Evolutionary conservation across 2,797 vertebrate species (phyloP), one percentile per base, ranked within the genome.

Genomic region (Danio jaintianensis): DNA sequence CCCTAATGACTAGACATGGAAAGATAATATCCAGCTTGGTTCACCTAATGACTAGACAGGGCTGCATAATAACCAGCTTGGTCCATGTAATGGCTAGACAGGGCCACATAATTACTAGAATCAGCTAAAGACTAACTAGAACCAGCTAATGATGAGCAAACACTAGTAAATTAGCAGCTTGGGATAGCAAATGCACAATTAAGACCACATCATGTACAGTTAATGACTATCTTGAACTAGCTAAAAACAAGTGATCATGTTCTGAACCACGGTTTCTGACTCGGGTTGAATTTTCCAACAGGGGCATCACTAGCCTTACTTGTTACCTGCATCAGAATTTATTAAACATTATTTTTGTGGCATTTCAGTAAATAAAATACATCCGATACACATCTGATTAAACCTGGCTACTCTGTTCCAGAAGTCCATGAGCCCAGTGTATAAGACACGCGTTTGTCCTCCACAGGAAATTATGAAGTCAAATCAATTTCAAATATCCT

Each of bases 381-480:
- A 16, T 48, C 13, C 0, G 0, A 48, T 74, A 59, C 29, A 47
- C 6, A 1, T 48, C 6, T 59, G 53, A 59, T 73, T 6, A 59
- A 59, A 73, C 58, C 42, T 18, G 6, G 20, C 9, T n/a, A 61
- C 9, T 48, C 43, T 5, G 15, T 73, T 61, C 9, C 13, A 42
- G n/a, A 55, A 38, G 11, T 55, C n/a, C 20, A 20, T 48, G 1
- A 45, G 53, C 20, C 56, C 40, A 72, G 50, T 52, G 9, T 71
- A 18, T 45, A 72, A 61, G 43, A 47, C 56, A 43, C 62, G 29
- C 20, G 53, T 58, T 74, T 36, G 20, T 75, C n/a, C 58, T 63
- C 12, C 45, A 40, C 73, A 63, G 73, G 73, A 75, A 75, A 75
- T 75, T 61, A 74, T 36, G 42, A 52, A 42, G 29, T 53, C 36